phyloP scores from a whole-genome alignment of 2,797 vertebrate species.

The Gadopsis bispinosus region DNA sequence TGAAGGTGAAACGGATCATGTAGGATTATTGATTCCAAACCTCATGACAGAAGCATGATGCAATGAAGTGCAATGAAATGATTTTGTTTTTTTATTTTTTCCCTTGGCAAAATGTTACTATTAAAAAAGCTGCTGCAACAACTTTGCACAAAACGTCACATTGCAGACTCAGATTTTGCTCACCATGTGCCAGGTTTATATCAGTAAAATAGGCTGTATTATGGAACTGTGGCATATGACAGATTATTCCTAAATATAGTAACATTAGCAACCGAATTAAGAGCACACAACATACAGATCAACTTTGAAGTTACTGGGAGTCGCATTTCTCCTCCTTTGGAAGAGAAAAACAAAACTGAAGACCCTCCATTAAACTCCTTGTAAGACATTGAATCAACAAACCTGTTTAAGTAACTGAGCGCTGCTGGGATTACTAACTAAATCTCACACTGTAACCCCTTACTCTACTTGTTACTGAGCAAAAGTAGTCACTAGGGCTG shows the following conservation, averaged over 20 bases:
- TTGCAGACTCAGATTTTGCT: too few relatives aligned
- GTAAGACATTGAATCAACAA: too few relatives aligned
- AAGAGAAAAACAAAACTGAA: too few relatives aligned
- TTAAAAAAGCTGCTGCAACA: background rate
- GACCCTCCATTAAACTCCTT: too few relatives aligned
- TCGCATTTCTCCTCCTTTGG: too few relatives aligned
- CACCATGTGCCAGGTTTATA: background rate
- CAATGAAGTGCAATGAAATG: background rate
- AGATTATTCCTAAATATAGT: background rate
- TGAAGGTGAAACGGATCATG: slow-evolving; percentile 2
- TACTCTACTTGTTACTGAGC: background rate
- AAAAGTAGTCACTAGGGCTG: background rate
- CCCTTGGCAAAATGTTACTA: background rate
- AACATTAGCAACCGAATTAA: background rate
- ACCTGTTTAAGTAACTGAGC: too few relatives aligned
- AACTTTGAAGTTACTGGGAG: too few relatives aligned
- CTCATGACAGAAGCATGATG: background rate
- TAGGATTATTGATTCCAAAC: slow-evolving; percentile 13
- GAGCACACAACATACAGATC: background rate
- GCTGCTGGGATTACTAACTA: background rate
- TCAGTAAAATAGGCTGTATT: background rate
- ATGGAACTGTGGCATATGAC: background rate
- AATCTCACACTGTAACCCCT: background rate
- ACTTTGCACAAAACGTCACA: background rate
- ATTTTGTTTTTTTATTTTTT: too few relatives aligned